Conservation (phyloP, 2,113 vertebrate species). For the Muntiacus reevesi region DNA sequence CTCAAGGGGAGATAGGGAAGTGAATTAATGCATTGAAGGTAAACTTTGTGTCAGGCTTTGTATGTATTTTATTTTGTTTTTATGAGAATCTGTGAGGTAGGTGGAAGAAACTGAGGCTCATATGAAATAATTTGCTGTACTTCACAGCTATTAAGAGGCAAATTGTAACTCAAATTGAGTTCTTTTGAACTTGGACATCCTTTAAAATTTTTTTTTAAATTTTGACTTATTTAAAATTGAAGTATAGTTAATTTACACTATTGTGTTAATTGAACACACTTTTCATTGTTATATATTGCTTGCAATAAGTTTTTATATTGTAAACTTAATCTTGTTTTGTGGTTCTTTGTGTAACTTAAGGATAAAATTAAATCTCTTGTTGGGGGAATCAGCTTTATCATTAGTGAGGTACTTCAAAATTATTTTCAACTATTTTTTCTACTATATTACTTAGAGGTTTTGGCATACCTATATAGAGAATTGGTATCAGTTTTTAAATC, state of each 20-base stretch:
- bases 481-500: constrained; percentile 17
- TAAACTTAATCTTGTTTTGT: not conserved
- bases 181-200: not conserved
- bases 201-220: not conserved
- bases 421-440: not conserved
- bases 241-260: not conserved
- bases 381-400: not conserved
- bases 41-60: not conserved
- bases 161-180: not conserved
- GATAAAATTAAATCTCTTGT: constrained; percentile 6
- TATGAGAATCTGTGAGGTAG: not conserved
- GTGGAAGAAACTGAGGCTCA: not conserved
- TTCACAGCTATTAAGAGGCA: not conserved
- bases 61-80: not conserved
- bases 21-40: not conserved
- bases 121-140: not conserved
- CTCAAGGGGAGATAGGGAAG: not conserved
- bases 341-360: not conserved
- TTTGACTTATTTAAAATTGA: not conserved
- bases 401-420: not conserved
- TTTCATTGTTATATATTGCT: constrained; percentile 2
- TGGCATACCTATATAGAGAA: not conserved
- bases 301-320: not conserved
- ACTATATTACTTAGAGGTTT: not conserved
- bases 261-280: not conserved